Percentiles rank a stretch among this genome's conserved stretches.
These are phyloP conservation scores for Drosophila nikananu DNA, from an alignment of 1,140 invertebrate genomes.

Conservation along the genomic window DNA sequence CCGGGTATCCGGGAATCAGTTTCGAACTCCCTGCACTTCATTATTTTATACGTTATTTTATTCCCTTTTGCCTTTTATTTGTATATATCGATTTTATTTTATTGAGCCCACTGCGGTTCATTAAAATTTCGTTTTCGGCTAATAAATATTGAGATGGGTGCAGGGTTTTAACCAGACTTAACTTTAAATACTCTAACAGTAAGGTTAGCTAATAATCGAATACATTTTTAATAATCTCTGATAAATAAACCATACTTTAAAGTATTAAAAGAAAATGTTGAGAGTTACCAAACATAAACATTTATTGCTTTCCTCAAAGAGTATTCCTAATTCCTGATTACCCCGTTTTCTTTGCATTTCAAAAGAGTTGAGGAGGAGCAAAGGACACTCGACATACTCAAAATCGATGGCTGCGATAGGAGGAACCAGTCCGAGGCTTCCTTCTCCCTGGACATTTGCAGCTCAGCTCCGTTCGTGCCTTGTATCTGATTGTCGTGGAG, in stretches of 20 bases:
- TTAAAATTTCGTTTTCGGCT: slow-evolving; percentile 80
- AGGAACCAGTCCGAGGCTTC: slow-evolving; percentile 56
- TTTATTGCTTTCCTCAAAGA: neutral
- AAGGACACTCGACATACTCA: slow-evolving; percentile 76
- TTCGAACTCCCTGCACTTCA: slow-evolving; percentile 42
- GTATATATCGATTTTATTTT: slow-evolving; percentile 65
- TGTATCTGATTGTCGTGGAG: slow-evolving; percentile 68
- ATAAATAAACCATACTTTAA: neutral
- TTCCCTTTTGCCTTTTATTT: slow-evolving; percentile 51
- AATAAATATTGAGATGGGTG: slow-evolving; percentile 66
- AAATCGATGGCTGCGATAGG: slow-evolving; percentile 77
- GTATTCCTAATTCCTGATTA: slow-evolving; percentile 19
- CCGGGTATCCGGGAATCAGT: neutral
- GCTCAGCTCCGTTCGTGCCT: slow-evolving; percentile 58
- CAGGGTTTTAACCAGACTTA: neutral
- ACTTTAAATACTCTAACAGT: slow-evolving; percentile 3
- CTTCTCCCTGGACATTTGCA: slow-evolving; percentile 48
- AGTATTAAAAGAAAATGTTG: neutral
- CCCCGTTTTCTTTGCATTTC: slow-evolving; percentile 16
- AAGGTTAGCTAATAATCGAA: no score
- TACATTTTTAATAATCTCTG: no score
- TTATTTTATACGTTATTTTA: slow-evolving; percentile 63
- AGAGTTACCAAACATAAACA: neutral
- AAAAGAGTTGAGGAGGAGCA: slow-evolving; percentile 9
- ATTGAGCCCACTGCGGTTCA: slow-evolving; percentile 66